Evolutionary conservation across 2,888 invertebrate genomes (phyloP).

Genomic region (Aphidoletes aphidimyza): DNA sequence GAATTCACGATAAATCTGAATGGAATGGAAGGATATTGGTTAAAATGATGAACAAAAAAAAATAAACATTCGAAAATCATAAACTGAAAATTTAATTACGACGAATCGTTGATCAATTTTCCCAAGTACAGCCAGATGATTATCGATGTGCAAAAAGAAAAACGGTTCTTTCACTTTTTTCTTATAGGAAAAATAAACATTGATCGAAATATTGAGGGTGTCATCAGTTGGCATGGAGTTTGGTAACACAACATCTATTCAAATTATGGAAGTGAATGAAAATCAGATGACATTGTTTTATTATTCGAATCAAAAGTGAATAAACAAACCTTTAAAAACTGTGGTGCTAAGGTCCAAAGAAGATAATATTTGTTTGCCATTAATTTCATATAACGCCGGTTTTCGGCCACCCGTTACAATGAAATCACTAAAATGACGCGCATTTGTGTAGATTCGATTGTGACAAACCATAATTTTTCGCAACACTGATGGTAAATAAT

Average conservation of each 20-base stretch:
- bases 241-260: neutral
- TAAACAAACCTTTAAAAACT: constrained; percentile 16
- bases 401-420: neutral
- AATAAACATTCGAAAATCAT: neutral
- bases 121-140: neutral
- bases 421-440: neutral
- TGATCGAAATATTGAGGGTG: neutral
- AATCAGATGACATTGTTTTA: neutral
- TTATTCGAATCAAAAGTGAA: neutral
- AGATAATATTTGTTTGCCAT: neutral
- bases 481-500: neutral
- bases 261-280: neutral
- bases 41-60: neutral
- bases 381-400: neutral
- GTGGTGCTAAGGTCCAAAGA: neutral
- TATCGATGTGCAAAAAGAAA: neutral
- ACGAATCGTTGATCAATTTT: neutral
- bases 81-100: neutral
- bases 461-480: neutral
- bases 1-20: constrained; percentile 1
- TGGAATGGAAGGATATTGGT: no score
- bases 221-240: neutral
- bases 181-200: constrained; percentile 17
- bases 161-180: constrained; percentile 7
- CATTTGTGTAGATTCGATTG: neutral